A percentile compares a stretch with the other conserved stretches of the same genome.
These are phyloP conservation scores for Chrysolina americana DNA, from an alignment of 2,888 invertebrate species.

Conservation along the genomic window DNA sequence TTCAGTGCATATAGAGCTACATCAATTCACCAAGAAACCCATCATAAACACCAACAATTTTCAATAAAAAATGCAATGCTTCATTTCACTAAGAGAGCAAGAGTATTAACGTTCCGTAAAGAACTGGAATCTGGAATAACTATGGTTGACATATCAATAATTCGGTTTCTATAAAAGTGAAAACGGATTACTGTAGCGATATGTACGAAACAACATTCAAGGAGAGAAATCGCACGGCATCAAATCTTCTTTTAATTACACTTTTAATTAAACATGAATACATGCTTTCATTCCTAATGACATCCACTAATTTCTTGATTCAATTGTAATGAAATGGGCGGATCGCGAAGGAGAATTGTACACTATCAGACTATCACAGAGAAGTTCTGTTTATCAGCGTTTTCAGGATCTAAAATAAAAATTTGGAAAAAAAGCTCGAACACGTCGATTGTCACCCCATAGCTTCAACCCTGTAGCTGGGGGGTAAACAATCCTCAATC, in stretches of 20 bases:
- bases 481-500: no score
- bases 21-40: no score
- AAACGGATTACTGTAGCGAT: conserved; percentile 28
- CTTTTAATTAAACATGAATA: conserved; percentile 3
- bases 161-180: conserved; percentile 43
- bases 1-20: no score
- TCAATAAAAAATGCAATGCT: not conserved
- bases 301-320: conserved; percentile 16
- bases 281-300: conserved; percentile 20
- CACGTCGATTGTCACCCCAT: no score
- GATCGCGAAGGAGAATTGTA: no score
- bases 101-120: not conserved
- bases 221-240: conserved; percentile 40
- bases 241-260: conserved; percentile 1
- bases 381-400: no score
- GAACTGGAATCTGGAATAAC: conserved; percentile 22
- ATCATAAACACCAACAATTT: not conserved
- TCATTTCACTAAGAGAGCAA: not conserved
- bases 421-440: no score
- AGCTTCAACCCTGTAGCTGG: no score
- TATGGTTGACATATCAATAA: conserved; percentile 15
- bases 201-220: conserved; percentile 17
- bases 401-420: no score
- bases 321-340: conserved; percentile 24
- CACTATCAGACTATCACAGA: no score